Base-by-base conservation (phyloP, 2,113 vertebrate genomes). In the Herpetotheres cachinnans region DNA sequence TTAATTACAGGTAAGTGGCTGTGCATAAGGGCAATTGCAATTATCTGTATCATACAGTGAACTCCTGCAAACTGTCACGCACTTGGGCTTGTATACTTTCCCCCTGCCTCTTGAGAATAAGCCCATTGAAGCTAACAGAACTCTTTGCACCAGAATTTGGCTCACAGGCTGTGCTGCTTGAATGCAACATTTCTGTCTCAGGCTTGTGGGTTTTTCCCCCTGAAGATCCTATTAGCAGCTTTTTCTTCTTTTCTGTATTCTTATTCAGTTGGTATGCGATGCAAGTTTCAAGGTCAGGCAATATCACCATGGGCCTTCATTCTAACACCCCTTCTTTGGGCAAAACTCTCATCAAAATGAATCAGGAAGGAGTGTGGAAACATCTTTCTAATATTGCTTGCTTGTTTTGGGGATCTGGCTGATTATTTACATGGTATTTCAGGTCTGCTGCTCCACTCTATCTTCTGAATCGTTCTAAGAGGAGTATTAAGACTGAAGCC, bases 1-100 rank as follows among this genome's bases (percentile, higher is more conserved):
- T 96, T 95, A 96, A 94, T 95, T 97, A 93, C 74, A 90, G 73
- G 74, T 91, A 90, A 96, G 54, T 88, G 67, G 50, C 67, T 94
- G 82, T 67, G 56, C 38, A 63, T 77, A 77, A 95, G 55, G 44
- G 55, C 63, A 93, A 11, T 80, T 93, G 54, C 70, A 94, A 88
- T 95, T 94, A 82, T 32, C 46, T 80, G 20, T 86, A 44, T 86
- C 55, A 59, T 52, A 80, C 10, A 27, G 58, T 73, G 74, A 95
- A 61, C 40, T 86, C 21, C 24, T 95, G 66, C 54, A 94, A 79
- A 69, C 44, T 34, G 19, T 44, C 49, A 73, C 0, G 9, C 9
- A 73, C 74, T 82, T 46, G 67, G 21, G 9, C 27, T 72, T 54
- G 24, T 80, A 73, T 34, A 16, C 3, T 66, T 79, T 78, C 54